Base-by-base conservation (phyloP, 2,888 invertebrate species). In the Beris morrisii region DNA sequence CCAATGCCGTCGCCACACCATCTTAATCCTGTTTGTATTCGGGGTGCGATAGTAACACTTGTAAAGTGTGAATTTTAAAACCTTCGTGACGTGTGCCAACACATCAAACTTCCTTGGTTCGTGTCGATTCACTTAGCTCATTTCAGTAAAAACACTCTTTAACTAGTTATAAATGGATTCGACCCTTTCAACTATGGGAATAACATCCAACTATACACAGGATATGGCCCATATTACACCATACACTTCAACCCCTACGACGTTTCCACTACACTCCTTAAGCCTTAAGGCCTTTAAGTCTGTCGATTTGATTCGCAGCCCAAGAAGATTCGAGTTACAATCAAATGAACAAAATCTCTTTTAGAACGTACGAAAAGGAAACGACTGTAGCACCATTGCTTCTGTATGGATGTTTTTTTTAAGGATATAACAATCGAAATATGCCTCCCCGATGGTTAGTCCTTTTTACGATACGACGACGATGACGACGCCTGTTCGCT, bases 61-160 rank as follows among this genome's bases (percentile, higher is more conserved):
- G 50, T 64, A 53, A 64, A 53, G 64, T 65, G 64, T 65, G 64
- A 65, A 65, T 65, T 65, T 65, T 65, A 56, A 65, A 65, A 65
- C 56, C 64, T 65, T 65, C 64, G 64, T 65, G 64, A 46, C 64
- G 64, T 65, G 64, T 65, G 64, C 56, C 64, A 65, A 38, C 64
- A 64, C 64, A 64, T 54, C 45, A 64, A 45, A 64, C 53, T 64
- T 64, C 61, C 61, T 61, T 38, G 38, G 48, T 43, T 61, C 50
- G 61, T 61, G 61, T 61, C 52, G 61, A 61, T 52, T 61, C 52
- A 52, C 61, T 50, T 52, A 61, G 61, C 28, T 53, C 38, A 50
- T 52, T 50, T 30, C 28, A 38, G 38, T 52, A 38, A 50, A 32
- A 50, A 38, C 38, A 61, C 52, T 38, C 38, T 9, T 38, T 38